Base-by-base conservation (phyloP, 2,113 vertebrate species). In the Calonectris borealis region DNA sequence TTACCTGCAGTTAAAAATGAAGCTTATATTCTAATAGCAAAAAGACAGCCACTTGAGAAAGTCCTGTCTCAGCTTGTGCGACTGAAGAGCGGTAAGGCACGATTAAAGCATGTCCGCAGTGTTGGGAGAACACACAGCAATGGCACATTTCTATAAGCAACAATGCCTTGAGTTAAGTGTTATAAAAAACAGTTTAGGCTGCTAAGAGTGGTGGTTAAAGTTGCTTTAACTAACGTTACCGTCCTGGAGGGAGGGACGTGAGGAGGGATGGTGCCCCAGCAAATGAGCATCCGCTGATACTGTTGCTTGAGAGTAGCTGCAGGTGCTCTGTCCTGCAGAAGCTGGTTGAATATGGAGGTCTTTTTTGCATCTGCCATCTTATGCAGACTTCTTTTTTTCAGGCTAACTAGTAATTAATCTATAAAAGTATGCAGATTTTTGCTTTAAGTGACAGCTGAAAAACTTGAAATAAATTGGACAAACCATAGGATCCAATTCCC, bases 171-270 rank as follows among this genome's bases (percentile, higher is more conserved):
- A 78, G 11, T 77, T 64, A 68, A 44, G 46, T 78, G 57, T 86
- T 83, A 57, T 0, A 61, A 60, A 86, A 83, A 29, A 9, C 13
- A 31, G 32, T 72, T 93, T 34, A 65, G 18, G 20, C 40, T 88
- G 93, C 71, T 88, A 29, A 70, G 24, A 68, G 42, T 60, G 29
- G 49, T 90, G 22, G 64, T 86, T 81, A 85, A 82, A 52, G 64
- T 79, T 76, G 40, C 21, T 89, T 79, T 68, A 79, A 34, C 44
- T 71, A 32, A 16, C 0, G 0, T 60, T 86, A 48, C 48, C 0
- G 0, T 51, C 42, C 20, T 1, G 2, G 52, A 91, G 40, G 21
- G 65, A 92, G 46, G n/a, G 27, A 52, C 10, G 3, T 0, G 1
- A 36, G 27, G 25, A 51, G 52, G 13, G 48, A 36, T 31, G 22